Conservation (phyloP, 1,140 invertebrate species). For the Amphibalanus amphitrite region DNA sequence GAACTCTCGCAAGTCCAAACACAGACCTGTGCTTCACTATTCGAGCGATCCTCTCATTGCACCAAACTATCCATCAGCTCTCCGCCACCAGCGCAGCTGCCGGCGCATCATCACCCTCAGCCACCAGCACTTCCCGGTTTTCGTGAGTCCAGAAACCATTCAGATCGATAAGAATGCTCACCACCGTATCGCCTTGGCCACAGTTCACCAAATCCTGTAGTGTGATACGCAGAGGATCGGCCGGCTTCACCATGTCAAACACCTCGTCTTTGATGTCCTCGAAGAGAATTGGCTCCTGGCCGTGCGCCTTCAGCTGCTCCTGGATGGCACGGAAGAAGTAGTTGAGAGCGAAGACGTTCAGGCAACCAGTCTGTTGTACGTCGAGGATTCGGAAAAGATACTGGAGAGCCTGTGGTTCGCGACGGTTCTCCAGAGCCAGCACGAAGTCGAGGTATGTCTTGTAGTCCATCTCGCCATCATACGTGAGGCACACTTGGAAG, state of each 20-base stretch:
- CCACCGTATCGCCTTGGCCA: slow-evolving; percentile 80
- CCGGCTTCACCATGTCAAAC: slow-evolving; percentile 92
- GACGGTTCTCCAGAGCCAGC: slow-evolving; percentile 76
- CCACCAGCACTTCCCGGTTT: slow-evolving; percentile 47
- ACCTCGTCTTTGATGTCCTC: slow-evolving; percentile 94
- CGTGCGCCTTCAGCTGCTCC: slow-evolving; percentile 66
- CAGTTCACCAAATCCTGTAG: slow-evolving; percentile 56
- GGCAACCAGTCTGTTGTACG: slow-evolving; percentile 66
- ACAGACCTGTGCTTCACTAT: no score
- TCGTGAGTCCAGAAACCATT: slow-evolving; percentile 95
- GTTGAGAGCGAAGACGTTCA: slow-evolving; percentile 77
- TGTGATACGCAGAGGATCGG: slow-evolving; percentile 66
- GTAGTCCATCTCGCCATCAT: slow-evolving; percentile 94
- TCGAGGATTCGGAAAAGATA: slow-evolving; percentile 87
- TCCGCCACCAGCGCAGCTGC: neutral
- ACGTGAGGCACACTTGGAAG: slow-evolving; percentile 88
- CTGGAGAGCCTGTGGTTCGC: slow-evolving; percentile 74
- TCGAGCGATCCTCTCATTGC: no score
- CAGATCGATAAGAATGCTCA: slow-evolving; percentile 86
- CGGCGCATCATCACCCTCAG: neutral
- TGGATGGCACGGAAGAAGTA: slow-evolving; percentile 85
- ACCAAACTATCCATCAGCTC: neutral
- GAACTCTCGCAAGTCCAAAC: no score
- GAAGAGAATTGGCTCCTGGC: slow-evolving; percentile 70
- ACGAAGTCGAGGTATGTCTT: slow-evolving; percentile 93